Percentiles rank a stretch among this genome's conserved stretches.
Conservation (phyloP, 1,140 invertebrate genomes). For the Drosophila lacertosa region DNA sequence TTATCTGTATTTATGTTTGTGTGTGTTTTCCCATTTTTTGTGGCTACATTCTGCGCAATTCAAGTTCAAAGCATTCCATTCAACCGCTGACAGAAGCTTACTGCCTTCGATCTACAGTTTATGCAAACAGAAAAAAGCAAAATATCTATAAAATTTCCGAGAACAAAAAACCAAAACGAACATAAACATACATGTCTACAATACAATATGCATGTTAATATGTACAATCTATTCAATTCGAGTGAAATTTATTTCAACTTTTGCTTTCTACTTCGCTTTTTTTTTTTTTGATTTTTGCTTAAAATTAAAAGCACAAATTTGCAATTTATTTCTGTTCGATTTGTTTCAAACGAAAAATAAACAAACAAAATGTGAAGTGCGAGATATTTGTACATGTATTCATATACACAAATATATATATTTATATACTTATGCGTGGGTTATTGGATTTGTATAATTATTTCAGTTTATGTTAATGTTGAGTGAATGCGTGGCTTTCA, state of each 20-base stretch:
- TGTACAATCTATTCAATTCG: slow-evolving; percentile 13
- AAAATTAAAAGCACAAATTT: slow-evolving; percentile 11
- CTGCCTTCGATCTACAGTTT: slow-evolving; percentile 17
- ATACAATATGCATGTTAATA: not conserved
- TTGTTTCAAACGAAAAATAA: slow-evolving; percentile 12
- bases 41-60: slow-evolving; percentile 31
- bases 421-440: slow-evolving; percentile 6
- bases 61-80: slow-evolving; percentile 33
- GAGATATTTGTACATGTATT: not conserved
- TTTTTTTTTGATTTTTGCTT: slow-evolving; percentile 4
- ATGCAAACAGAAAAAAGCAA: slow-evolving; percentile 15
- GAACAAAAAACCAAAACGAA: not conserved
- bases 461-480: slow-evolving; percentile 15
- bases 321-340: slow-evolving; percentile 17
- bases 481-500: not conserved
- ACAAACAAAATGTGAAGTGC: slow-evolving; percentile 27
- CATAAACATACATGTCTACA: not conserved
- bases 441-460: slow-evolving; percentile 8
- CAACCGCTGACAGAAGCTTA: slow-evolving; percentile 21
- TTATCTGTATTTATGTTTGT: not conserved
- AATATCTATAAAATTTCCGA: slow-evolving; percentile 9
- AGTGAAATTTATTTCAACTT: slow-evolving; percentile 13
- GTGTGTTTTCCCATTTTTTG: not conserved
- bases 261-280: slow-evolving; percentile 3
- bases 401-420: too few species aligned